Base-by-base conservation (phyloP, 1,140 invertebrate species). In the Drosophila ficusphila region DNA sequence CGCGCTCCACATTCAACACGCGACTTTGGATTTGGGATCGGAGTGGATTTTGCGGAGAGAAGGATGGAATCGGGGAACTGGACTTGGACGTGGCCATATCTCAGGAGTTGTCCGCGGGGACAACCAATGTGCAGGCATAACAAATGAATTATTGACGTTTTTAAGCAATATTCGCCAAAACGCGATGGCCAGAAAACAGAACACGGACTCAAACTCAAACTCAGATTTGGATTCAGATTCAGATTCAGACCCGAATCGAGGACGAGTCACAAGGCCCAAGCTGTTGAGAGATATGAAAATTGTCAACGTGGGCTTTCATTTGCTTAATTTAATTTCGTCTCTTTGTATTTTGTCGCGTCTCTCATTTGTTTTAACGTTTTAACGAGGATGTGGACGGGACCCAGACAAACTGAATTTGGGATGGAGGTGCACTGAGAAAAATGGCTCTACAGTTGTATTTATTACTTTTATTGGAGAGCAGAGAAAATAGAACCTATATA, bases 71-170 rank as follows among this genome's bases (percentile, higher is more conserved):
- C 34, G n/a, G 18, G 21, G 19, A 4, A 42, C 21, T 29, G 11
- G 18, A 48, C 21, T 19, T 12, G 19, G 23, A 31, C 18, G 56
- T 25, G 64, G 12, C 73, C 62, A 82, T 88, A 88, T 88, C 83
- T 89, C 78, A 69, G 61, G 74, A 53, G 46, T 51, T 67, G 62
- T 67, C 58, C 42, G 42, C 44, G 75, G 52, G 44, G 78, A 88
- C 82, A 88, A 89, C 89, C 82, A 88, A 88, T 90, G 89, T 88
- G 89, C 89, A 90, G 89, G 81, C 89, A 90, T 90, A 90, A 90
- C 89, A 90, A 90, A 90, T 90, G 89, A 90, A 90, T 90, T 90
- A 90, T 90, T 90, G 89, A 89, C 89, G 86, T 90, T 90, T 90
- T 90, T 89, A 90, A 90, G 89, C 89, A 90, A 90, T 90, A 90